Percentiles rank a stretch among this genome's conserved stretches.
phyloP scores from a whole-genome alignment of 2,797 vertebrate genomes.

The Fringilla coelebs region DNA sequence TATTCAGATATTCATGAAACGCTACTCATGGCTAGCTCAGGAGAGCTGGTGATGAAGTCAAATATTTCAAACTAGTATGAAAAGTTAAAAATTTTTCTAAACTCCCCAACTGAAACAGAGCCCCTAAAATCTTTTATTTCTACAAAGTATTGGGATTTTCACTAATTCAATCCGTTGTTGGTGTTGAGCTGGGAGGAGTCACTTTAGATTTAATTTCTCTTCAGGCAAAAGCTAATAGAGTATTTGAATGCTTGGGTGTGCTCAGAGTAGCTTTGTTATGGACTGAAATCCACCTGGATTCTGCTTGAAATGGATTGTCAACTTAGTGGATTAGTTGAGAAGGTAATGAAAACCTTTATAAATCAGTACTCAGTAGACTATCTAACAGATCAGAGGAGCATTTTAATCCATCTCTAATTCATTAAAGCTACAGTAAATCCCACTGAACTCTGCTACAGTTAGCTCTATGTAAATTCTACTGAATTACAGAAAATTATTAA shows the following conservation, averaged over 20 bases:
- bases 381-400: conserved; percentile 34
- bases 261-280: conserved; percentile 46
- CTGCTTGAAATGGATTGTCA: conserved; percentile 61
- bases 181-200: conserved; percentile 3
- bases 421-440: conserved; percentile 63
- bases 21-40: neutral
- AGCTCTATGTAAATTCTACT: neutral
- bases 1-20: conserved; percentile 19
- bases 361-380: conserved; percentile 57
- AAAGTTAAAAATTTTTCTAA: conserved; percentile 1
- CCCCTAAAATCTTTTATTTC: neutral
- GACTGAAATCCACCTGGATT: conserved; percentile 48
- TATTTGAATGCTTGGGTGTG: conserved; percentile 42
- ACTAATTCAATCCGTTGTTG: neutral
- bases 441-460: conserved; percentile 3
- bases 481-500: conserved; percentile 58
- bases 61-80: conserved; percentile 6
- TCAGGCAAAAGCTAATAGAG: conserved; percentile 23
- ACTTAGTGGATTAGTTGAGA: conserved; percentile 64
- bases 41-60: neutral
- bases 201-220: conserved; percentile 5
- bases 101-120: neutral
- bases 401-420: conserved; percentile 42
- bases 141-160: neutral
- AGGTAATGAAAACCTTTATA: conserved; percentile 64